Conservation (phyloP, 2,888 invertebrate species). For the Zygogramma bicolorata region DNA sequence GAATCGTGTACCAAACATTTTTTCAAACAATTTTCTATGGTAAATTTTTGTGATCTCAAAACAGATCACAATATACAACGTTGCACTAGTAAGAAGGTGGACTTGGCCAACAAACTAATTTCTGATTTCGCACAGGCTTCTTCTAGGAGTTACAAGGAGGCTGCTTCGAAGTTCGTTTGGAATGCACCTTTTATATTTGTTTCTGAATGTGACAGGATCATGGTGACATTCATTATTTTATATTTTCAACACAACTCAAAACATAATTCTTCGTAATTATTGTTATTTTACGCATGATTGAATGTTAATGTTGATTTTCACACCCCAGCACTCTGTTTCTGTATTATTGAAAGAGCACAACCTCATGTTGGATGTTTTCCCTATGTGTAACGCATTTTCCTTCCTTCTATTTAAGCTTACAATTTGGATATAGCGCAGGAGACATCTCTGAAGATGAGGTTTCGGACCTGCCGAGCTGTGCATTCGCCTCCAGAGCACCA, state of each 20-base stretch:
- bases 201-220: no score
- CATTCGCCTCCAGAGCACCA: slow-evolving; percentile 75
- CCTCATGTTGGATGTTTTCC: slow-evolving; percentile 43
- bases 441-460: slow-evolving; percentile 74
- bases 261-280: no score
- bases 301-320: neutral
- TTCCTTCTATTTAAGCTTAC: slow-evolving; percentile 58
- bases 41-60: no score
- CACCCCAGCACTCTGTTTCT: slow-evolving; percentile 20
- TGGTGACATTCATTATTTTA: neutral
- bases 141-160: no score
- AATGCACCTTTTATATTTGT: no score
- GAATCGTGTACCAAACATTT: no score
- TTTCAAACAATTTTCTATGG: no score
- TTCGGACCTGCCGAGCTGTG: slow-evolving; percentile 84
- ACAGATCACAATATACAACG: no score
- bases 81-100: no score
- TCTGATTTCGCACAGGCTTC: no score
- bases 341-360: neutral
- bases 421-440: slow-evolving; percentile 65
- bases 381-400: slow-evolving; percentile 47
- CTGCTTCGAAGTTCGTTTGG: no score
- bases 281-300: neutral
- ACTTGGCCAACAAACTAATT: no score
- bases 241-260: neutral